phyloP scores from a whole-genome alignment of 2,888 invertebrate genomes.

The Aphidoletes aphidimyza region DNA sequence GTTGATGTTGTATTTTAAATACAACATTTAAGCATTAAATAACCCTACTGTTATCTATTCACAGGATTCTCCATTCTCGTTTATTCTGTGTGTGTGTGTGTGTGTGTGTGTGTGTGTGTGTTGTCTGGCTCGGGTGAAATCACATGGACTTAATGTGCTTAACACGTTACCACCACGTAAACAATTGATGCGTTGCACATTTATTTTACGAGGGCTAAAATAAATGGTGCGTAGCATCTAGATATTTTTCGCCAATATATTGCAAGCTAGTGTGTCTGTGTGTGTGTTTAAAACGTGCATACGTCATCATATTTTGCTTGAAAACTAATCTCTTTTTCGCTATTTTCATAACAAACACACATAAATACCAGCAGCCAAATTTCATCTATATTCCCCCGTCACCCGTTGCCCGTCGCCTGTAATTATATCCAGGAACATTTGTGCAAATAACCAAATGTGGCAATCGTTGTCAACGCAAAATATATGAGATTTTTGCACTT shows the following conservation, averaged over 20 bases:
- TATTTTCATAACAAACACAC: not conserved
- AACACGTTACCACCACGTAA: slow-evolving; percentile 28
- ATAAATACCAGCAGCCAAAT: too few species aligned
- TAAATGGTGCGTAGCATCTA: slow-evolving; percentile 4
- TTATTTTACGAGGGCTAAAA: slow-evolving; percentile 38
- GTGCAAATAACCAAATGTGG: too few species aligned
- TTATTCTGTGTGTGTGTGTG: not conserved
- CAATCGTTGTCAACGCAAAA: too few species aligned
- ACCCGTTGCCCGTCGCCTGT: too few species aligned
- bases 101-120: not conserved
- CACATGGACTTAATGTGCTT: slow-evolving; percentile 51
- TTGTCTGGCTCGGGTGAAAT: slow-evolving; percentile 30
- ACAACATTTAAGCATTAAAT: not conserved
- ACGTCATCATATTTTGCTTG: not conserved
- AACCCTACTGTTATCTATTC: slow-evolving; percentile 16
- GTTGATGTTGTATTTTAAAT: too few species aligned
- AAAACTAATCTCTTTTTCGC: not conserved
- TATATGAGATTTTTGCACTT: too few species aligned
- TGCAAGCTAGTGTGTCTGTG: not conserved
- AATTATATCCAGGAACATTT: too few species aligned
- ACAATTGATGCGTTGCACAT: slow-evolving; percentile 42
- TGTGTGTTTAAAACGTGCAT: not conserved
- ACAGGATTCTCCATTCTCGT: too few species aligned
- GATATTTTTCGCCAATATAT: slow-evolving; percentile 19
- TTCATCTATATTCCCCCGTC: too few species aligned